phyloP scores from a whole-genome alignment of 37 sponge, comb jelly and placozoan genomes.

The Eunapius fragilis region DNA sequence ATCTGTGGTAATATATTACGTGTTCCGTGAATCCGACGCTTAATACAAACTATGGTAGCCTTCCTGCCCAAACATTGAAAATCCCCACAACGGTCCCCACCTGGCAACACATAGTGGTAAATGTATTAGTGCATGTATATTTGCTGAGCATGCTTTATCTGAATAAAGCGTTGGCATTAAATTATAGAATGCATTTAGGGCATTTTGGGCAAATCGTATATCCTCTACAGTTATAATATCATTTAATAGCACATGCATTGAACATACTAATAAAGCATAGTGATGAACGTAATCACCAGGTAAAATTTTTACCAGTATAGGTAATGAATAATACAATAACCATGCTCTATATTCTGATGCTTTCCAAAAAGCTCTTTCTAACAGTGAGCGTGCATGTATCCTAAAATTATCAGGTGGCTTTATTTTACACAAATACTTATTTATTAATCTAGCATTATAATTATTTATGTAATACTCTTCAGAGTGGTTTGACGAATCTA shows the following conservation, averaged over 20 bases:
- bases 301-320: neutral
- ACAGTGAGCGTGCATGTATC: neutral
- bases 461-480: neutral
- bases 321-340: slow-evolving; percentile 4
- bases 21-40: neutral
- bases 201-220: neutral
- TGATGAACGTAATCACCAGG: slow-evolving; percentile 16
- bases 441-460: neutral
- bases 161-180: neutral
- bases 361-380: slow-evolving; percentile 2
- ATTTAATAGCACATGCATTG: slow-evolving; percentile 10
- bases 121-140: neutral
- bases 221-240: neutral
- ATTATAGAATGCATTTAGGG: neutral
- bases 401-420: slow-evolving; percentile 24
- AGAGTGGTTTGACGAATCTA: neutral
- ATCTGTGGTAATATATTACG: neutral
- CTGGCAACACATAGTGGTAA: neutral
- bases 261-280: slow-evolving; percentile 2
- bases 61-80: neutral
- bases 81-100: neutral
- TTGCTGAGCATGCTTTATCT: neutral
- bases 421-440: neutral
- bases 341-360: slow-evolving; percentile 22
- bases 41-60: neutral